Conservation (phyloP, 2,888 invertebrate genomes). For the Trisateles emortualis region DNA sequence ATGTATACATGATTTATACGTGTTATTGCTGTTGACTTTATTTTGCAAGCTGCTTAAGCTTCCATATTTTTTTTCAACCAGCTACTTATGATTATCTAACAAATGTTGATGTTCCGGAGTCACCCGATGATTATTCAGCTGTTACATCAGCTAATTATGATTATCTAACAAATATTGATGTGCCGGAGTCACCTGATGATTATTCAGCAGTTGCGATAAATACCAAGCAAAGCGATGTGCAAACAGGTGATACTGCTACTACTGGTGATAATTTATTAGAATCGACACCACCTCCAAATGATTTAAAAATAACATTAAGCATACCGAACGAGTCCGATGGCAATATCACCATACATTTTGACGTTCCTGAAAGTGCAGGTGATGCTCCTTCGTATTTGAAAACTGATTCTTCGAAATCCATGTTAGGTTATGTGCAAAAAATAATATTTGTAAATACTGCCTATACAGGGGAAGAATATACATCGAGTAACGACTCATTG, state of each 20-base stretch:
- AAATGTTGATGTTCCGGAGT: conserved; percentile 23
- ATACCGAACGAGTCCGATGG: conserved; percentile 24
- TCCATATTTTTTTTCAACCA: conserved; percentile 33
- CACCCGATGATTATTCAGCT: conserved; percentile 19
- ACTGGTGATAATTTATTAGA: conserved; percentile 14
- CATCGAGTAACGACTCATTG: conserved; percentile 2
- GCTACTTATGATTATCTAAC: conserved; percentile 21
- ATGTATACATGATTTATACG: conserved; percentile 5
- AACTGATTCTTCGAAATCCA: conserved; percentile 20
- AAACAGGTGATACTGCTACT: conserved; percentile 19
- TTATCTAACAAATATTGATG: conserved; percentile 24
- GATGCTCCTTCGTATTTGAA: conserved; percentile 27
- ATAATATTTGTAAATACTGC: conserved; percentile 10
- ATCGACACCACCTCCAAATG: conserved; percentile 14
- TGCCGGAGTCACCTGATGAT: conserved; percentile 20
- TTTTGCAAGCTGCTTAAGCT: conserved; percentile 32
- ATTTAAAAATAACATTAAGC: conserved; percentile 23
- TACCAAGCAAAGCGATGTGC: conserved; percentile 21
- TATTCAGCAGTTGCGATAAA: conserved; percentile 11
- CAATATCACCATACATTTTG: conserved; percentile 25
- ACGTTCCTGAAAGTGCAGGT: conserved; percentile 36
- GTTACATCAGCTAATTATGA: conserved; percentile 14
- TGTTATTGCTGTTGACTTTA: conserved; percentile 20
- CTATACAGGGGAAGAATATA: conserved; percentile 19
- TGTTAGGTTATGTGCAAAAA: not conserved